Evolutionary conservation across 2,113 vertebrate genomes (phyloP).

Genomic region (Calidris pugnax): DNA sequence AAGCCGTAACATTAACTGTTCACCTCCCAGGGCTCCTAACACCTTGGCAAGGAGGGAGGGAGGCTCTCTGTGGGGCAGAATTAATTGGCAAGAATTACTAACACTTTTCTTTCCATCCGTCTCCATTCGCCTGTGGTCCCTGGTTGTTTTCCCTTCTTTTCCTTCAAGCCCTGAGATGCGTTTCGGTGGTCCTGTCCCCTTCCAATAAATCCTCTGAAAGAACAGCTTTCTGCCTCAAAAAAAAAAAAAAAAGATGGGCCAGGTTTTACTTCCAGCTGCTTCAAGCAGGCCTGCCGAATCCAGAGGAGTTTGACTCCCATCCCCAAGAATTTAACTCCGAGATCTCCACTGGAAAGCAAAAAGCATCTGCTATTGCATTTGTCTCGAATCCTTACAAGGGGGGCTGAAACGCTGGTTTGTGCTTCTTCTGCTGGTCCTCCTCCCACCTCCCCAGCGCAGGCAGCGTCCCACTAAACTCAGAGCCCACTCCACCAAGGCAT

Average conservation of each 20-base stretch:
- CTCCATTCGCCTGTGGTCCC: neutral
- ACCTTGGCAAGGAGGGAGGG: neutral
- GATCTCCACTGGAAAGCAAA: neutral
- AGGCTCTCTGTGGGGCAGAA: neutral
- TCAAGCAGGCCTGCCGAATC: neutral
- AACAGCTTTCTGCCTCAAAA: neutral
- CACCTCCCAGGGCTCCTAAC: neutral
- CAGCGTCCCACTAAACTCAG: neutral
- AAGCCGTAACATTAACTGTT: neutral
- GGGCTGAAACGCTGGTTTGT: neutral
- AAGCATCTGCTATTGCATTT: neutral
- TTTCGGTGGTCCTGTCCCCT: neutral
- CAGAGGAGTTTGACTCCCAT: neutral
- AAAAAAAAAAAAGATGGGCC: neutral
- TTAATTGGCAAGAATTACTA: neutral
- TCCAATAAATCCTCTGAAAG: neutral
- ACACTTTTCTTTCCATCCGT: neutral
- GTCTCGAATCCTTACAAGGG: neutral
- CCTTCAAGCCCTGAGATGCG: neutral
- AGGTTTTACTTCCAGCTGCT: neutral
- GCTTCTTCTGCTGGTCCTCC: neutral
- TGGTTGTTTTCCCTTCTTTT: neutral
- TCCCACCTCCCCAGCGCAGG: neutral
- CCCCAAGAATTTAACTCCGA: neutral
- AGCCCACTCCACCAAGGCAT: fast-evolving